Base-by-base conservation (phyloP, 2,113 vertebrate genomes). In the Rana temporaria region DNA sequence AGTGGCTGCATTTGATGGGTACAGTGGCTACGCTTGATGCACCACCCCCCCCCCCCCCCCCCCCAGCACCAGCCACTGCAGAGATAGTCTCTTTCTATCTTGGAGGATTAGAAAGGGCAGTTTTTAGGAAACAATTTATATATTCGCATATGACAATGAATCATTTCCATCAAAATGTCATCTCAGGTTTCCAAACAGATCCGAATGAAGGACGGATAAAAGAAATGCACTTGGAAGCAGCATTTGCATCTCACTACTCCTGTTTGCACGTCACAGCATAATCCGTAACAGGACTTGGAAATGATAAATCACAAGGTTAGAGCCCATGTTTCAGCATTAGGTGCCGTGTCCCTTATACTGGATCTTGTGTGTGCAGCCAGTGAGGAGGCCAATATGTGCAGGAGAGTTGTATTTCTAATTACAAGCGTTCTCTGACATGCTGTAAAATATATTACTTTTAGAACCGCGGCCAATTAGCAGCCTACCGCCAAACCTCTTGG, bases 391-490 rank as follows among this genome's bases (percentile, higher is more conserved):
- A 30, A 66, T 55, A n/a, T 66, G 55, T 30, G 57, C 24, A 38
- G 57, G 24, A 26, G 34, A 34, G 38, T 63, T 30, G 60, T 52
- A 69, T 63, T 64, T 81, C 64, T 73, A 81, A 81, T 81, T 81
- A 81, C 24, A 62, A 59, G 42, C 24, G 34, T 64, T 81, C 52
- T 53, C 30, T 70, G 68, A 72, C 38, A 81, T 64, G 69, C 69
- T 72, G 30, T 38, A 72, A 81, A 81, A 64, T 62, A 63, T 59
- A 81, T 81, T 73, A 70, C 68, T 81, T 59, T 81, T 73, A 63
- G 68, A 81, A 73, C 59, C 34, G 79, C 59, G 70, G 59, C 79
- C 79, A 81, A 81, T 73, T 81, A 81, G 68, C 79, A 64, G 79
- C 17, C 56, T 81, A 56, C 59, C 79, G 73, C 42, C 57, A 65